Percentiles rank a stretch among this genome's conserved stretches.
Evolutionary conservation across 2,113 vertebrate species (phyloP).

Genomic region (Odocoileus virginianus): DNA sequence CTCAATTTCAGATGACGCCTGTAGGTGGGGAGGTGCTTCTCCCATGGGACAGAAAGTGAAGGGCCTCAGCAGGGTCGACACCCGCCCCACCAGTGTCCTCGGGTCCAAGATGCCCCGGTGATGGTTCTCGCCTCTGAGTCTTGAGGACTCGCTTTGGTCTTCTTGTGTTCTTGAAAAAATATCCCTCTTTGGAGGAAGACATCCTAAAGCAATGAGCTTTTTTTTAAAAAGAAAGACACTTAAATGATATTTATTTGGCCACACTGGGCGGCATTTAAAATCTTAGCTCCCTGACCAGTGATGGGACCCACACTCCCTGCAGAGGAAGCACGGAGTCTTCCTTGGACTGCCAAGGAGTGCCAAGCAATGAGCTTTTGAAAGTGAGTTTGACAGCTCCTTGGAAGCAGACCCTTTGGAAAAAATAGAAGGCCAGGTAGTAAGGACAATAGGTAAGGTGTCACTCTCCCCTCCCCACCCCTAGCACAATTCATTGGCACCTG

Average conservation of each 20-base stretch:
- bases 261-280: not conserved
- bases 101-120: not conserved
- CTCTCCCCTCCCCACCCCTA: not conserved
- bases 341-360: not conserved
- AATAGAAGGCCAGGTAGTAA: not conserved
- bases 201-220: not conserved
- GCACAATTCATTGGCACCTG: too few species aligned
- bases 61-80: not conserved
- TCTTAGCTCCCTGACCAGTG: not conserved
- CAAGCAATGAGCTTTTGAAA: not conserved
- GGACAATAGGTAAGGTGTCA: not conserved
- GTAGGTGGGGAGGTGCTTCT: not conserved
- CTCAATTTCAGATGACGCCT: not conserved
- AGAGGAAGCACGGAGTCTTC: not conserved
- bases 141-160: not conserved
- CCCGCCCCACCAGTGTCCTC: accelerated
- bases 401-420: not conserved
- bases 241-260: not conserved
- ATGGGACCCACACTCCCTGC: not conserved
- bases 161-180: not conserved
- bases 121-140: not conserved
- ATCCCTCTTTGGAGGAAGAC: not conserved
- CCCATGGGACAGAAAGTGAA: not conserved
- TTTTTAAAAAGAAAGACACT: not conserved
- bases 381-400: not conserved